Evolutionary conservation across 2,888 invertebrate genomes (phyloP), one percentile per base, ranked within the genome.

Genomic region (Cosmia trapezina): DNA sequence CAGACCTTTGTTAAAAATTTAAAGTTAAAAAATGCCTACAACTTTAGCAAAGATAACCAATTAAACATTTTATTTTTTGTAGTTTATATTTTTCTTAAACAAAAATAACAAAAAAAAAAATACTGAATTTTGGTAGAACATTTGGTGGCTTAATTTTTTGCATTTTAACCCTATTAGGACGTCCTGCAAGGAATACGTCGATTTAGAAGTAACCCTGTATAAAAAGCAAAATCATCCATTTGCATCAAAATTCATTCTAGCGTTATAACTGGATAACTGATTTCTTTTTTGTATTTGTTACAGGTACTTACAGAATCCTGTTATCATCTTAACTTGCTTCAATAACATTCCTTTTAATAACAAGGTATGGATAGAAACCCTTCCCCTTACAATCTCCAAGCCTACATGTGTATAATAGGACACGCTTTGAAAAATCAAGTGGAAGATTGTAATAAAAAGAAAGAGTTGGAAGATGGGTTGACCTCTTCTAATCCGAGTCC

Each of bases 381-480:
- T 49, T 51, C 17, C 33, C 22, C 28, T 69, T 62, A 41, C 68
- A 45, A 64, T n/a, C 14, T 65, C 64, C 65, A 65, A 76, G 49
- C 22, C 43, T 12, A 41, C n/a, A n/a, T n/a, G 19, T 28, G 14
- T 62, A 59, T 43, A 71, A 63, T n/a, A 41, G 33, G 47, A 19
- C 45, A 63, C 51, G 41, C 56, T 77, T 67, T 64, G 78, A 61
- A 67, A 57, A 64, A 72, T 72, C 72, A 72, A 77, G 67, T 72
- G 83, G 64, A 82, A 77, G 47, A 51, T 81, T 61, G 60, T 61
- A 67, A 61, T 65, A 53, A 67, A 60, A 60, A 70, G 22, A 73
- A 80, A 73, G 76, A 83, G 84, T 60, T 66, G 62, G 45, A 70
- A 67, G 67, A 65, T 65, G 22, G 66, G 66, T 56, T 64, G 63